Conservation (phyloP, 53 echinoderm and acorn worm genomes). For the Temnopleurus reevesii region DNA sequence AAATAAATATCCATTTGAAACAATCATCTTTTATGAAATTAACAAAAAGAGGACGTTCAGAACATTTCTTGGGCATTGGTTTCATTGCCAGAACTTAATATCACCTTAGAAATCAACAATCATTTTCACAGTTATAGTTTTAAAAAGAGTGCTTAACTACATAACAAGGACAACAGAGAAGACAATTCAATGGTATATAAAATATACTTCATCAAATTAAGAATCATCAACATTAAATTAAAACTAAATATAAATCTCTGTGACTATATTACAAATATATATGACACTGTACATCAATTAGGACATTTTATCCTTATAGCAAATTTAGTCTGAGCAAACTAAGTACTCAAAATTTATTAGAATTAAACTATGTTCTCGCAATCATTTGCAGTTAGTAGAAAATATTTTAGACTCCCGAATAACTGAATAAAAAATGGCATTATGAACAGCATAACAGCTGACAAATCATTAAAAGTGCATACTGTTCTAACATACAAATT, state of each 20-base stretch:
- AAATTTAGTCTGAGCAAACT: background rate
- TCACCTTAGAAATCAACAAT: background rate
- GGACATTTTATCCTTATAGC: background rate
- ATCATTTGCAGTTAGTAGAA: too few species aligned
- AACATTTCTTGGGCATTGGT: too few species aligned
- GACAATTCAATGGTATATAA: background rate
- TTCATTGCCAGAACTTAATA: background rate
- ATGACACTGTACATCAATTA: background rate
- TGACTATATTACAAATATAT: slow-evolving; percentile 4
- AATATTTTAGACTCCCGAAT: too few species aligned
- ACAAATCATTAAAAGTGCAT: too few species aligned
- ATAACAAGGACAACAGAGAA: background rate
- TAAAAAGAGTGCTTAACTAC: background rate
- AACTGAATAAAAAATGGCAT: too few species aligned
- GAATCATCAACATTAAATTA: background rate
- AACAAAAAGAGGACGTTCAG: too few species aligned
- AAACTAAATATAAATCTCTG: background rate
- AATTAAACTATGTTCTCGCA: too few species aligned
- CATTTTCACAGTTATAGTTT: background rate
- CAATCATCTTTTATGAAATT: too few species aligned
- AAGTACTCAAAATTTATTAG: too few species aligned
- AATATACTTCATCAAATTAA: background rate
- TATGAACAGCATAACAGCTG: too few species aligned
- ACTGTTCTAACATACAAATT: too few species aligned
- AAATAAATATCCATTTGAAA: background rate